Percentiles rank a stretch among this genome's conserved stretches.
phyloP scores from a whole-genome alignment of 2,113 vertebrate genomes.

The Melanotaenia duboulayi region DNA sequence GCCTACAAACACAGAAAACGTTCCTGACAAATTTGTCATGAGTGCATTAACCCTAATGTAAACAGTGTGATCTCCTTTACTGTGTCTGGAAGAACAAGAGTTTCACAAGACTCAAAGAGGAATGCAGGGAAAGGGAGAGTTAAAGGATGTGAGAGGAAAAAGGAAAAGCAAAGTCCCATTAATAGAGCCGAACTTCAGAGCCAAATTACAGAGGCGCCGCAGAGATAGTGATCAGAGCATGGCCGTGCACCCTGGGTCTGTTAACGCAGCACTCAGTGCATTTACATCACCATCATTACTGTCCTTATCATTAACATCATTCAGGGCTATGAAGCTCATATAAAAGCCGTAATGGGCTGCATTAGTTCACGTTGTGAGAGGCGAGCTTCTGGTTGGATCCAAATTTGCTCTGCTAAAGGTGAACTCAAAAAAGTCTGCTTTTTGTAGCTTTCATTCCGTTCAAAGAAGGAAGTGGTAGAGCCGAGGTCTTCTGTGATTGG shows the following conservation, averaged over 20 bases:
- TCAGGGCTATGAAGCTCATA: constrained; percentile 66
- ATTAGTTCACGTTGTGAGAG: constrained; percentile 61
- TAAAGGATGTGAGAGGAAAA: constrained; percentile 62
- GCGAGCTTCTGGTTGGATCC: constrained; percentile 58
- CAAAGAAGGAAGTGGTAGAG: constrained; percentile 67
- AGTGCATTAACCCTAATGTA: constrained; percentile 12
- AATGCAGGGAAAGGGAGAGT: constrained; percentile 59
- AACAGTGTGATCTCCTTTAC: constrained; percentile 29
- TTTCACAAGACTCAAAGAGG: constrained; percentile 45
- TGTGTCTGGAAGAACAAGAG: constrained; percentile 13
- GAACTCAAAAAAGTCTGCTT: constrained; percentile 32
- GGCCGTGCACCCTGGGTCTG: constrained; percentile 68
- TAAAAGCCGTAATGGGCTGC: constrained; percentile 69
- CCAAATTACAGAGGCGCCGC: constrained; percentile 79
- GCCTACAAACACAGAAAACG: constrained; percentile 13
- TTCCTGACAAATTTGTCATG: constrained; percentile 15
- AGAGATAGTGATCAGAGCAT: constrained; percentile 77
- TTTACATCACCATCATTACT: constrained; percentile 76
- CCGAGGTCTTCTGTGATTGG: constrained; percentile 70
- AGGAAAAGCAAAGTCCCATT: constrained; percentile 71
- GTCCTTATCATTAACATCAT: constrained; percentile 72
- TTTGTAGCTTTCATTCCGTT: constrained; percentile 41
- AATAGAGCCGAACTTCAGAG: constrained; percentile 77
- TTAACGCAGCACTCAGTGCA: constrained; percentile 77
- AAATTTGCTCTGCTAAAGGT: constrained; percentile 25